Conservation (phyloP, 2,113 vertebrate species). For the Macroglossus sobrinus region DNA sequence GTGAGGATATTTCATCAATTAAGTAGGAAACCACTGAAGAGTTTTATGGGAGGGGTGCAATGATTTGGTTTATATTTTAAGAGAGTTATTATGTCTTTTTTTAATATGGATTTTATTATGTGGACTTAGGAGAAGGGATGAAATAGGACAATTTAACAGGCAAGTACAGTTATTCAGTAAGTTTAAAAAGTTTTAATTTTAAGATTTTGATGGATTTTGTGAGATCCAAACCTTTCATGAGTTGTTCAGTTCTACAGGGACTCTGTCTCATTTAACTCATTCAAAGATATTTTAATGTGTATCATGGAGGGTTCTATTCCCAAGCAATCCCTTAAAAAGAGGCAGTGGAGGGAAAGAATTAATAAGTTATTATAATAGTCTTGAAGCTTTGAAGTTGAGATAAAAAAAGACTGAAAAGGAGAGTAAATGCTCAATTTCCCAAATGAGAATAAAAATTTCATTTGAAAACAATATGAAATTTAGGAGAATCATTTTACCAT, state of each 20-base stretch:
- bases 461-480: neutral
- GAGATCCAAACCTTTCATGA: neutral
- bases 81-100: neutral
- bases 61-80: neutral
- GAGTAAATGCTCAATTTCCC: neutral
- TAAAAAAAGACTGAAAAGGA: neutral
- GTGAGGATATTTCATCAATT: neutral
- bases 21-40: neutral
- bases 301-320: neutral
- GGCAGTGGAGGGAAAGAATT: neutral
- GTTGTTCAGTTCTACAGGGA: neutral
- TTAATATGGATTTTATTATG: neutral
- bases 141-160: neutral
- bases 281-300: neutral
- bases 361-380: neutral
- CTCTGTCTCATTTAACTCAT: neutral
- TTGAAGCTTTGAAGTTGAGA: neutral
- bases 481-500: neutral
- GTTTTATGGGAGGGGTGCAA: neutral
- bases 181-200: neutral
- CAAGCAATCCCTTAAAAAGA: neutral
- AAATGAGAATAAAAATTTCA: slow-evolving; percentile 10
- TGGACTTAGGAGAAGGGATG: neutral
- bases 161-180: neutral
- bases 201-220: slow-evolving; percentile 11